Percentiles rank a stretch among this genome's conserved stretches.
These are phyloP conservation scores for Myzus persicae DNA, from an alignment of 1,140 invertebrate genomes.

Conservation along the genomic window DNA sequence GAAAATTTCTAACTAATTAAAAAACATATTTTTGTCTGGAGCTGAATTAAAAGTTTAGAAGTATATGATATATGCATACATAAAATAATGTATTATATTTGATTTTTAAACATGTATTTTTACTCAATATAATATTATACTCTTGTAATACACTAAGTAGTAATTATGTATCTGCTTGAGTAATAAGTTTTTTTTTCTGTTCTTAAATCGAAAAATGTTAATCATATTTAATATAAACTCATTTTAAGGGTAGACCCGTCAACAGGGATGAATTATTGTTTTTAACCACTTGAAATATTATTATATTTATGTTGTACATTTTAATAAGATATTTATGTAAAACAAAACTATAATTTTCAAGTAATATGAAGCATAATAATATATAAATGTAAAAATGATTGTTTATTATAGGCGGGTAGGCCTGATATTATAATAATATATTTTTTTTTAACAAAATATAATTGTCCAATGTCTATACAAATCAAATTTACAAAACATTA, in stretches of 20 bases:
- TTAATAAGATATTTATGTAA: slow-evolving; percentile 54
- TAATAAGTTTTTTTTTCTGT: slow-evolving; percentile 27
- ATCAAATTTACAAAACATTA: slow-evolving; percentile 54
- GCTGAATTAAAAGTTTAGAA: not conserved
- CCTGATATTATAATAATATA: slow-evolving; percentile 44
- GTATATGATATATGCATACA: not conserved
- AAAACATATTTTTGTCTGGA: slow-evolving; percentile 21
- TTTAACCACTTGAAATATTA: slow-evolving; percentile 41
- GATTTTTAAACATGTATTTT: slow-evolving; percentile 6
- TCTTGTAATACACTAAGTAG: not conserved
- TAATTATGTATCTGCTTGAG: slow-evolving; percentile 2
- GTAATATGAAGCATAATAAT: not conserved
- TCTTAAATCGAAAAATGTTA: slow-evolving; percentile 22
- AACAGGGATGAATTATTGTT: slow-evolving; percentile 55
- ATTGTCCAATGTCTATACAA: slow-evolving; percentile 42
- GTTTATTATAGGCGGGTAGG: slow-evolving; percentile 7
- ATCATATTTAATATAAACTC: slow-evolving; percentile 41
- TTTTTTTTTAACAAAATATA: slow-evolving; percentile 27
- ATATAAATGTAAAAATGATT: slow-evolving; percentile 23
- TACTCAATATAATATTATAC: slow-evolving; percentile 26
- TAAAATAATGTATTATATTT: slow-evolving; percentile 16
- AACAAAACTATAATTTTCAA: slow-evolving; percentile 40
- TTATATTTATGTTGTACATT: slow-evolving; percentile 55
- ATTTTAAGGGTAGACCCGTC: slow-evolving; percentile 29
- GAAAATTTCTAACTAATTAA: not conserved